Base-by-base conservation (phyloP, 2,797 vertebrate genomes). In the Hyperoplus immaculatus region DNA sequence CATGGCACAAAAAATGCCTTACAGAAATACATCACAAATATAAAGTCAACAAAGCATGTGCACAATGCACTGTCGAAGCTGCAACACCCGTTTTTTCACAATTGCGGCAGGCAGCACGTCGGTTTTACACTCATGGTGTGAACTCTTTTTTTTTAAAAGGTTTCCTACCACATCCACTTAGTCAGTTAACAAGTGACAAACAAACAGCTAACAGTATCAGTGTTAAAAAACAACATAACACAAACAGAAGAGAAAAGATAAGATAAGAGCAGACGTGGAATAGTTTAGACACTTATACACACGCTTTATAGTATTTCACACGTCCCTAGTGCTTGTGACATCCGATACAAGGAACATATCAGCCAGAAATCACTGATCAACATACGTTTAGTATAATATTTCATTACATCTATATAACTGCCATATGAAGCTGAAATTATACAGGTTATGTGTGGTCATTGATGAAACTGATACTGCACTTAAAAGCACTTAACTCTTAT, bases 131-230 rank as follows among this genome's bases (percentile, higher is more conserved):
- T 29, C 29, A 29, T 29, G 29, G 29, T 29, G 29, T 29, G 29
- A 75, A 85, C 15, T 87, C 77, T 73, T 43, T 18, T 63, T 14
- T 58, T 63, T 29, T 46, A 51, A 61, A 29, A 29, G 3, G 29
- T 29, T 3, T 29, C 29, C 29, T 29, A 29, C 29, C 29, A 3
- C 29, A 29, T 29, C 29, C 29, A 29, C 29, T 29, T 29, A 29
- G 29, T 29, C 29, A 29, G 29, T 29, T 29, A 29, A 29, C 29
- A 29, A 29, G 29, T 29, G 29, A 29, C 29, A 29, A 29, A 29
- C 29, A 29, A 29, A 29, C 29, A 29, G 29, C 29, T 29, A 29
- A 29, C 29, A 29, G 3, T 29, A 29, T 29, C 29, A 29, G 29
- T 29, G 29, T 29, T 29, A 29, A 29, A 29, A 29, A 29, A 29